A percentile compares a stretch with the other conserved stretches of the same genome.
These are phyloP conservation scores for Todiramphus chloris DNA, from an alignment of 2,113 vertebrate species.

Conservation along the genomic window DNA sequence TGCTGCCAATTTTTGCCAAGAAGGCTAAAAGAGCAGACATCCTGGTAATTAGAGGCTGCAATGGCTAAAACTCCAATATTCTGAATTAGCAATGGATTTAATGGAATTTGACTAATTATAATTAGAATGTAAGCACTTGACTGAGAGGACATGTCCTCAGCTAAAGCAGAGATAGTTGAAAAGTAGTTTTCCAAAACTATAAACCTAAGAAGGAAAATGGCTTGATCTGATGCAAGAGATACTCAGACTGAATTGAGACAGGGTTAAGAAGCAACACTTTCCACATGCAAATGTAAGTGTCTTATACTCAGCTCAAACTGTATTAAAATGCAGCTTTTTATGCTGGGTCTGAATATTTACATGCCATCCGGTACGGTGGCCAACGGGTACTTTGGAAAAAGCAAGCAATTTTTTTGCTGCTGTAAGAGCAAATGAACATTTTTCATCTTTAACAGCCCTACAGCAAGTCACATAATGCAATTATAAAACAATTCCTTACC, in stretches of 20 bases:
- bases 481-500: neutral
- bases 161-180: neutral
- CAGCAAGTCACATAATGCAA: neutral
- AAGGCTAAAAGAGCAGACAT: neutral
- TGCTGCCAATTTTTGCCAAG: neutral
- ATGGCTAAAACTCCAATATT: neutral
- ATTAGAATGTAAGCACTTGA: slow-evolving; percentile 5
- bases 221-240: neutral
- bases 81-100: slow-evolving; percentile 8
- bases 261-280: neutral
- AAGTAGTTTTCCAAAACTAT: neutral
- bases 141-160: neutral
- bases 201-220: neutral
- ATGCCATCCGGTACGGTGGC: neutral
- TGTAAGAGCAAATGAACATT: neutral
- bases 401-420: neutral
- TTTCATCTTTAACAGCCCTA: neutral
- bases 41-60: neutral
- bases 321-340: neutral
- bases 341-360: neutral
- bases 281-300: neutral
- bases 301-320: neutral
- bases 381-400: neutral
- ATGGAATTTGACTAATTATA: slow-evolving; percentile 4
- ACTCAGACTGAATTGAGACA: neutral